Conservation (phyloP, 2,888 invertebrate species). For the Troides aeacus region DNA sequence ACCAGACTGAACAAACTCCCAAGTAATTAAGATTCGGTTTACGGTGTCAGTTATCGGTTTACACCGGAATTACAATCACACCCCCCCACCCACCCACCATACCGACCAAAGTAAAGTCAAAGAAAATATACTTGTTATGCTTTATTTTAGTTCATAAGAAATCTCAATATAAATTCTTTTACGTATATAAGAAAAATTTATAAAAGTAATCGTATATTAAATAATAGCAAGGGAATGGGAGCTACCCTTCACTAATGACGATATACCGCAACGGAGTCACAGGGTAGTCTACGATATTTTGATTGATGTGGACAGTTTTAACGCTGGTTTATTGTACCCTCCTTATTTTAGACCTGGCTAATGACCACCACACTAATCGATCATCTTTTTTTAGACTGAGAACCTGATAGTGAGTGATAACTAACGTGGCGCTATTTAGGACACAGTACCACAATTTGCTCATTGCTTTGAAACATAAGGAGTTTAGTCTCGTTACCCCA, state of each 20-base stretch:
- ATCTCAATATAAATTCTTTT: not conserved
- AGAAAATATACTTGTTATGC: not conserved
- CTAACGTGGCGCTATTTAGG: too few species aligned
- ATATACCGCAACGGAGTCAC: constrained; percentile 3
- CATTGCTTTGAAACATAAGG: too few species aligned
- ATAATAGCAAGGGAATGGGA: constrained; percentile 15
- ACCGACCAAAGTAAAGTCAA: not conserved
- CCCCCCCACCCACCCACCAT: not conserved
- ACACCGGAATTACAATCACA: constrained; percentile 4
- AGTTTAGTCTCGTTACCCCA: too few species aligned
- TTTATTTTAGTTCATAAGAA: not conserved
- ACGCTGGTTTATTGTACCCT: too few species aligned
- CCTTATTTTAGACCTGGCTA: too few species aligned
- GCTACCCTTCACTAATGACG: constrained; percentile 13
- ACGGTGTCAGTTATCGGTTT: constrained; percentile 10
- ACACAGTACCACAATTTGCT: too few species aligned
- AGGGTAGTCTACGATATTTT: not conserved
- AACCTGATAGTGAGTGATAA: too few species aligned
- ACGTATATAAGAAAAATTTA: constrained; percentile 28
- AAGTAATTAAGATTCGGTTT: constrained; percentile 29
- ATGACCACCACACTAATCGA: too few species aligned
- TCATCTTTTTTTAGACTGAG: too few species aligned
- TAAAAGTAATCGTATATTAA: constrained; percentile 32
- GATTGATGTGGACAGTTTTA: too few species aligned
- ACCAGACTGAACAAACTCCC: constrained; percentile 23